These are phyloP conservation scores for Rhincodon typus DNA, from an alignment of 2,797 vertebrate species.

Conservation along the genomic window DNA sequence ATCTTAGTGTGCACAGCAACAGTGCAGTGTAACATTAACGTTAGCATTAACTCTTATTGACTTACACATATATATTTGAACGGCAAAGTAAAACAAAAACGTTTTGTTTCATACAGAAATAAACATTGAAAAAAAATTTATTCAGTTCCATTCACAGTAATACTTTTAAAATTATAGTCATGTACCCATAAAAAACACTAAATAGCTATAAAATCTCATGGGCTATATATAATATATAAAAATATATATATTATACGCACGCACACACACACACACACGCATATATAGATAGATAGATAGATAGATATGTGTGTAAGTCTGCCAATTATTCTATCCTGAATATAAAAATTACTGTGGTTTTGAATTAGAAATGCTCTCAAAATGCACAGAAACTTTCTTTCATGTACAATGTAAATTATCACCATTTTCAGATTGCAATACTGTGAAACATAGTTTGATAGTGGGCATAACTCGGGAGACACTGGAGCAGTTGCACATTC, in stretches of 20 bases:
- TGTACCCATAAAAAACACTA: too few relatives aligned
- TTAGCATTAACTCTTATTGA: too few relatives aligned
- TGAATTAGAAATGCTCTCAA: not conserved
- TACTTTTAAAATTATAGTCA: not conserved
- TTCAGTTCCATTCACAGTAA: not conserved
- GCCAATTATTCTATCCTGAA: not conserved
- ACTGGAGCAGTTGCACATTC: not conserved
- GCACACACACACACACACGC: too few relatives aligned
- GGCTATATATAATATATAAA: too few relatives aligned
- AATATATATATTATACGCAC: too few relatives aligned
- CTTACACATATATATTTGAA: not conserved
- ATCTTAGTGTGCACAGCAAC: not conserved
- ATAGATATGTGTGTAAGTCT: too few relatives aligned
- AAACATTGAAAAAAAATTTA: not conserved
- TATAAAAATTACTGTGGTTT: not conserved
- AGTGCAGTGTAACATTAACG: not conserved
- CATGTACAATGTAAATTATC: too few relatives aligned
- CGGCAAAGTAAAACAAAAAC: not conserved
- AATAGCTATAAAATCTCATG: too few relatives aligned
- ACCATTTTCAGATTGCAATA: not conserved
- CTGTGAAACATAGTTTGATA: not conserved
- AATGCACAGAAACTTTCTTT: not conserved
- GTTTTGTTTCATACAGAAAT: not conserved
- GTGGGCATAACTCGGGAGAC: not conserved
- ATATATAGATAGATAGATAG: too few relatives aligned